Evolutionary conservation across 2,888 invertebrate species (phyloP), one percentile per base, ranked within the genome.

Genomic region (Tiliacea aurago): DNA sequence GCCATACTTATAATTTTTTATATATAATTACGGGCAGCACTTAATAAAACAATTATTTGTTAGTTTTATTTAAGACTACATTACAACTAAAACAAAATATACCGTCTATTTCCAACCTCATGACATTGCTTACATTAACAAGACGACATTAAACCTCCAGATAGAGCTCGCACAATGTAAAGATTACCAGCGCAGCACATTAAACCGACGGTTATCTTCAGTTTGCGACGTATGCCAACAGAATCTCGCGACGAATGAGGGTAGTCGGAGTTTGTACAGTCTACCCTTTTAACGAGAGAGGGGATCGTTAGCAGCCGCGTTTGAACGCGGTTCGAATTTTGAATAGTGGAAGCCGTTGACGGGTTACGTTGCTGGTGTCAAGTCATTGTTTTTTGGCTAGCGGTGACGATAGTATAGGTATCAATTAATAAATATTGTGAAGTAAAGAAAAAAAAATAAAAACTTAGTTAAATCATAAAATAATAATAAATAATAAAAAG

Each of bases 121-220:
- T 37, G 70, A 66, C 76, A 61, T 68, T 45, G 49, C 41, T 70
- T 70, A 75, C 59, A 70, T 82, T 80, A 76, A 82, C 78, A 84
- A 76, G 65, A 58, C 73, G 43, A 70, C 65, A 64, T 69, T 67
- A 78, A 71, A 75, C 47, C 73, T 68, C 15, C 53, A 80, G 77
- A 85, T 80, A 85, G 56, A 74, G 53, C 70, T 68, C 70, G 55
- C 82, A 84, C 74, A 83, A 78, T 81, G 86, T 73, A 69, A 76
- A 82, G 82, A 81, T 83, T 85, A 85, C 70, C 66, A 73, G 64
- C 69, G 69, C 74, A 73, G 64, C 73, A 70, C 84, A 80, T 84
- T 84, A 86, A 76, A 78, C 74, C 71, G 66, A 49, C 71, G 72
- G 86, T 80, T 85, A 86, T 85, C 80, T 84, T 61, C 76, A 70